Percentiles rank a stretch among this genome's conserved stretches.
phyloP scores from a whole-genome alignment of 2,113 vertebrate species.

The Nyctereutes procyonoides region DNA sequence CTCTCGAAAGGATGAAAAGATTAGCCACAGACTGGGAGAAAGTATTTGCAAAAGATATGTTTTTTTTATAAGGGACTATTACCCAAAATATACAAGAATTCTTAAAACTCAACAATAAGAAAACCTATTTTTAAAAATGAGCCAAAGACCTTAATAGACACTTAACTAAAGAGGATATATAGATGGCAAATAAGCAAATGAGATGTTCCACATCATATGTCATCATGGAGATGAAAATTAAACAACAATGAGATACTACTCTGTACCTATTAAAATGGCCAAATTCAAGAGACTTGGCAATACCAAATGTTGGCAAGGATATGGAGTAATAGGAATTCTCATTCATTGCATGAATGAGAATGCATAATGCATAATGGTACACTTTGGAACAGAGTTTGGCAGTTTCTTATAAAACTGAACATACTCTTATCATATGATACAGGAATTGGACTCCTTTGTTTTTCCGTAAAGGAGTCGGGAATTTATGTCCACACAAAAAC shows the following conservation, averaged over 20 bases:
- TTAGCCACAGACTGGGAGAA: not conserved
- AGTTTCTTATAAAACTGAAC: not conserved
- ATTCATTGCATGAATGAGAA: no score
- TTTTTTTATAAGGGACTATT: not conserved
- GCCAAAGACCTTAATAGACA: not conserved
- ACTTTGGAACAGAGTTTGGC: not conserved
- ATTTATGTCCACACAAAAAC: not conserved
- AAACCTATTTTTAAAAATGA: not conserved
- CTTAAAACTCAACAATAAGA: not conserved
- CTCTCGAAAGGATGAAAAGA: not conserved
- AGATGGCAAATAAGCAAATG: not conserved
- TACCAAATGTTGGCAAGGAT: not conserved
- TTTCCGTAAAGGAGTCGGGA: not conserved
- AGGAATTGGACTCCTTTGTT: not conserved
- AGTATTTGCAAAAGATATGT: not conserved
- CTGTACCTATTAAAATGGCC: not conserved
- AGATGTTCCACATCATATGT: not conserved
- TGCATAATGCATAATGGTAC: not conserved
- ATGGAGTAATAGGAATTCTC: not conserved
- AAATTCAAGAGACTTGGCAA: not conserved
- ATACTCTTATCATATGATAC: not conserved
- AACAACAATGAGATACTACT: not conserved
- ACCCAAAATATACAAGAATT: not conserved
- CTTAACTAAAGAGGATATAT: not conserved
- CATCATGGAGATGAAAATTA: not conserved